Conservation (phyloP, 1,140 invertebrate species). For the Copidosoma floridanum region DNA sequence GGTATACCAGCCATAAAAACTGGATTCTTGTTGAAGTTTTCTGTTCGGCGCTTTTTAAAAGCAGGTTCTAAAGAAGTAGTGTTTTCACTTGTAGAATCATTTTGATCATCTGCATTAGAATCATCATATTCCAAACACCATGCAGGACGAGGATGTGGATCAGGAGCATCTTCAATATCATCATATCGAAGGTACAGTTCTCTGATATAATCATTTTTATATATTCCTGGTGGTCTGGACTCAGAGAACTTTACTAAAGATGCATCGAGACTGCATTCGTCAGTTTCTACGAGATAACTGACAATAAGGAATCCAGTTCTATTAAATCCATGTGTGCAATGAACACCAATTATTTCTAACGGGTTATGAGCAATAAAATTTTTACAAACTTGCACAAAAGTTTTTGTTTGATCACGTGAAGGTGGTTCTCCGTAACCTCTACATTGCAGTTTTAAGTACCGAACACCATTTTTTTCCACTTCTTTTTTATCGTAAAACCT, state of each 20-base stretch:
- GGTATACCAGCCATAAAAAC: conserved; percentile 80
- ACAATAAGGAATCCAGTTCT: conserved; percentile 93
- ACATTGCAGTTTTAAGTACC: conserved; percentile 84
- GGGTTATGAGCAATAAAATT: conserved; percentile 79
- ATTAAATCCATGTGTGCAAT: conserved; percentile 99
- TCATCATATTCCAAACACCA: conserved; percentile 73
- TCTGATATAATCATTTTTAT: conserved; percentile 74
- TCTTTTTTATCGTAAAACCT: conserved; percentile 85
- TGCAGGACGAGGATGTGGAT: conserved; percentile 73
- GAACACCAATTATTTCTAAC: conserved; percentile 81
- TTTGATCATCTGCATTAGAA: conserved; percentile 45
- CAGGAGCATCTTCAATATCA: conserved; percentile 68
- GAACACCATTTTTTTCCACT: conserved; percentile 70
- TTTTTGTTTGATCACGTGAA: conserved; percentile 70
- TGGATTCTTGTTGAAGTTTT: conserved; percentile 61
- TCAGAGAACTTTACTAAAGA: conserved; percentile 76
- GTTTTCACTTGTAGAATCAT: conserved; percentile 36
- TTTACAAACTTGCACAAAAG: conserved; percentile 76
- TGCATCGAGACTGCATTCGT: conserved; percentile 76
- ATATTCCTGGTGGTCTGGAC: conserved; percentile 73
- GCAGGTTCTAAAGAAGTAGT: conserved; percentile 21
- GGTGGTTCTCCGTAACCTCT: conserved; percentile 82
- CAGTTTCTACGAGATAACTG: conserved; percentile 83
- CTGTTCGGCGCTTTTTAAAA: conserved; percentile 46
- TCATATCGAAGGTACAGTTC: conserved; percentile 77